phyloP scores from a whole-genome alignment of 2,888 invertebrate genomes.

The Xiphydria camelus region DNA sequence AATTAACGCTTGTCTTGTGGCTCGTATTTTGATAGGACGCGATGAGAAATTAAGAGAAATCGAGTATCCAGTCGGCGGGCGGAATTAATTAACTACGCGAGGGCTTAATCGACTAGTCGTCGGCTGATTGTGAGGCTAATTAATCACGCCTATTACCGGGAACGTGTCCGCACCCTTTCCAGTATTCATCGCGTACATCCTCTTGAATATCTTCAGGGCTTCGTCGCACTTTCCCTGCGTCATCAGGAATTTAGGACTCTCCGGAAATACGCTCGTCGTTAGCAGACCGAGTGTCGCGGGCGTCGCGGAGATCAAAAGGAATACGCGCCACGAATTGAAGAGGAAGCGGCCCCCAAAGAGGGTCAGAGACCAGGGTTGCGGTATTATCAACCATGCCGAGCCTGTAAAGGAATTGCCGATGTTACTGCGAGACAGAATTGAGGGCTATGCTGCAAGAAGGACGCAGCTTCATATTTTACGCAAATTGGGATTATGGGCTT shows the following conservation, averaged over 20 bases:
- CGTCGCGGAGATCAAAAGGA: constrained; percentile 58
- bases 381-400: constrained; percentile 74
- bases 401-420: constrained; percentile 56
- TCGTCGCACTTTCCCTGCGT: constrained; percentile 68
- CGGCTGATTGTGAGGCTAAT: no score
- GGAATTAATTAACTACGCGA: no score
- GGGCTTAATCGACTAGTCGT: no score
- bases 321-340: constrained; percentile 61
- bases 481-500: no score
- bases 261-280: constrained; percentile 62
- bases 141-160: constrained; percentile 61
- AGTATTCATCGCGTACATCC: constrained; percentile 69
- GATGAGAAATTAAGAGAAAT: no score
- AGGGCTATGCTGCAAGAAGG: no score
- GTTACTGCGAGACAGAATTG: no score
- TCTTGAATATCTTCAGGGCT: constrained; percentile 67
- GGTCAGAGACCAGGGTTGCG: constrained; percentile 61
- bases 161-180: constrained; percentile 65
- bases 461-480: not conserved
- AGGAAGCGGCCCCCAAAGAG: constrained; percentile 53
- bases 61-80: no score
- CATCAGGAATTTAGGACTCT: constrained; percentile 80
- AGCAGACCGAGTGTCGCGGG: constrained; percentile 68
- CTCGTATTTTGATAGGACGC: no score
- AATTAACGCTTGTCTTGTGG: no score